phyloP scores from a whole-genome alignment of 2,888 invertebrate species.

The Machimus rusticus region DNA sequence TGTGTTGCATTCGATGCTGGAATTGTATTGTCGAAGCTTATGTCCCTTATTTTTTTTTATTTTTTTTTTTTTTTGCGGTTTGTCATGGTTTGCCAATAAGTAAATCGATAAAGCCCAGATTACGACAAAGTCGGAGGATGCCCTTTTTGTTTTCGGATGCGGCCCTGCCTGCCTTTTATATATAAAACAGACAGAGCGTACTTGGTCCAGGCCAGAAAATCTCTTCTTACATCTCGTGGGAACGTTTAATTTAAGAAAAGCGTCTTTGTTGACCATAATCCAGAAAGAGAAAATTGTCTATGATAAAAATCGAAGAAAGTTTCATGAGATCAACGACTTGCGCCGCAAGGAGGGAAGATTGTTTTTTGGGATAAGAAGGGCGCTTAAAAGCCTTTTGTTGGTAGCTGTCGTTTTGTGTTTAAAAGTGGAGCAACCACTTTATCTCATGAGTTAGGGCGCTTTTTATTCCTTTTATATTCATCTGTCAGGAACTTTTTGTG shows the following conservation, averaged over 20 bases:
- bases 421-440: slow-evolving; percentile 41
- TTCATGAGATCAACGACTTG: slow-evolving; percentile 41
- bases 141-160: background rate
- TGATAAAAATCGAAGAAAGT: slow-evolving; percentile 41
- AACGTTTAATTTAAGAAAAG: slow-evolving; percentile 39
- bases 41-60: no score
- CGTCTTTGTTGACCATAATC: slow-evolving; percentile 40
- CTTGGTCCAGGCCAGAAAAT: slow-evolving; percentile 23
- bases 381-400: slow-evolving; percentile 41
- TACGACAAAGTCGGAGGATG: background rate
- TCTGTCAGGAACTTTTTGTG: slow-evolving; percentile 29
- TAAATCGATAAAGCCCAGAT: slow-evolving; percentile 37
- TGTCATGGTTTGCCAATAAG: slow-evolving; percentile 26
- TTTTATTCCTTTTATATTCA: slow-evolving; percentile 37
- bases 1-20: background rate
- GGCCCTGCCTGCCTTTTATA: background rate
- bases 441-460: slow-evolving; percentile 35
- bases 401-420: slow-evolving; percentile 40
- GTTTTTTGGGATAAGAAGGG: slow-evolving; percentile 40
- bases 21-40: background rate
- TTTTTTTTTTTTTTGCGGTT: slow-evolving; percentile 25
- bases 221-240: slow-evolving; percentile 24
- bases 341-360: slow-evolving; percentile 39
- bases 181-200: background rate
- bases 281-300: slow-evolving; percentile 39